Evolutionary conservation across 1,140 invertebrate species (phyloP), one percentile per base, ranked within the genome.

Genomic region (Saccostrea echinata): DNA sequence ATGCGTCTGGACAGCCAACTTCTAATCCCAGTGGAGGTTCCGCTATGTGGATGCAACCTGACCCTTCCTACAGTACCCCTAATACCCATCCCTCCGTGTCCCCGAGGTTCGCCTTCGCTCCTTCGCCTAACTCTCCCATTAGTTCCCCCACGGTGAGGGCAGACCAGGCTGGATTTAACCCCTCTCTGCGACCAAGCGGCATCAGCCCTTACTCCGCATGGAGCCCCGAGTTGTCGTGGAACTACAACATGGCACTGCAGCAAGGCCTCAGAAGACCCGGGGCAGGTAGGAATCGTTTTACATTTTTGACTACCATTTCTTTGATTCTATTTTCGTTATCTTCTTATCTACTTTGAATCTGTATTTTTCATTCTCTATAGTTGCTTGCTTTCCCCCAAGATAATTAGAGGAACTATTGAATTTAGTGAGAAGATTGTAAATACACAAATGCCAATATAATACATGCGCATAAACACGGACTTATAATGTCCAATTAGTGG

Each of bases 201-300:
- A 86, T 94, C 35, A 92, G 89, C 64, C 91, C 92, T 9, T 91
- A 91, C 51, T 86, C 88, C 11, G 89, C 92, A 1, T 93, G 93
- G 88, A 88, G 90, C 71, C 91, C 91, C 12, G 93, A 94, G 16
- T 84, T 94, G 51, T 91, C 93, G 12, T 94, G 93, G 93, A 93
- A 93, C 86, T 91, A 93, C 90, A 92, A 92, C 86, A 91, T 92
- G 91, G 90, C 91, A 0, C 85, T 93, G 27, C 91, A 92, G 64
- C 92, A 92, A 84, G 92, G 92, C 24, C 88, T 93, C 30, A 68
- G 91, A 2, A 89, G 90, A 52, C 88, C 90, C 8, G 92, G 91
- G n/a, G 89, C 92, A 57, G 92, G 91, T 93, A 43, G 92, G 91
- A 90, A 57, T 30, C 84, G 27, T 30, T 33, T 27, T 12, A 71